Base-by-base conservation (phyloP, 2,113 vertebrate genomes). In the Aepyceros melampus region DNA sequence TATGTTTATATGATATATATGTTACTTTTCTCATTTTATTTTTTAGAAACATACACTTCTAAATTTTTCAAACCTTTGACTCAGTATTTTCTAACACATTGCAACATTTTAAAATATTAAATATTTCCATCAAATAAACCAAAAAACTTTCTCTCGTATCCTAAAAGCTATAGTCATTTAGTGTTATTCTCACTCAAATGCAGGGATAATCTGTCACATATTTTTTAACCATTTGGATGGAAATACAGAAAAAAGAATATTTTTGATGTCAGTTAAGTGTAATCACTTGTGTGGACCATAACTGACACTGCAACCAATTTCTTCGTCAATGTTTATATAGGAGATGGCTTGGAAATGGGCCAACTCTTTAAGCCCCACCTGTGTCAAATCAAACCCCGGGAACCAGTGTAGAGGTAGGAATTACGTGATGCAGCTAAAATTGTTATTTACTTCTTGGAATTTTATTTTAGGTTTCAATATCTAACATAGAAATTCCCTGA, bases 371-470 rank as follows among this genome's bases (percentile, higher is more conserved):
- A 89, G 67, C 36, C 76, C 91, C 95, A 94, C 93, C 95, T 97
- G 93, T 76, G 60, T 96, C 90, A 81, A 82, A 95, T 96, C 95
- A 97, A 79, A 89, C 45, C 11, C 49, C 56, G 90, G 64, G 33
- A 95, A 81, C 47, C 29, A 2, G 23, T 31, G 25, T 94, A 53
- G 64, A 78, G 53, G 36, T 64, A 82, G 93, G 21, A 91, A 96
- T 51, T 64, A 94, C 0, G 6, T 1, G 15, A 56, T 31, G 71
- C 14, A 74, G 87, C 79, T 64, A 88, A 43, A 95, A 79, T 87
- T 85, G 94, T 79, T 91, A 95, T 95, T 96, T 96, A 95, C 95
- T 79, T 95, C 87, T 95, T 96, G 27, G 56, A 89, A 88, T 71
- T 87, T 56, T 96, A 86, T 55, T 94, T 25, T 82, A 67, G 51